These are phyloP conservation scores for Dioctria linearis DNA, from an alignment of 2,888 invertebrate genomes.

Conservation along the genomic window DNA sequence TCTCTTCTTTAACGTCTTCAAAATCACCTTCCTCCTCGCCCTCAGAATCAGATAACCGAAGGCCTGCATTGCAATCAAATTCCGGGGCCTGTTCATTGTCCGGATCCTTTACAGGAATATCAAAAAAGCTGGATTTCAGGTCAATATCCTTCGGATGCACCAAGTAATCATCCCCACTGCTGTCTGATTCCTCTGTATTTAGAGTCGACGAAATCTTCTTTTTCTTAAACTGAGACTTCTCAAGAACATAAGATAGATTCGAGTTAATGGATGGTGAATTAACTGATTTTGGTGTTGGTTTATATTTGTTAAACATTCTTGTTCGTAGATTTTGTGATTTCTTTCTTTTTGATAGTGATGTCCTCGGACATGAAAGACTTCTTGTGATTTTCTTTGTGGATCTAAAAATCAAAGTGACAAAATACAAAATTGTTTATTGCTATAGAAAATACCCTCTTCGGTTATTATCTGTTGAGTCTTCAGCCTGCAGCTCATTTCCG, in stretches of 20 bases:
- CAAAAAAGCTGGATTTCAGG: slow-evolving; percentile 74
- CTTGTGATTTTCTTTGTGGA: no score
- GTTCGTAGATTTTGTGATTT: slow-evolving; percentile 53
- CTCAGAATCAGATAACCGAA: slow-evolving; percentile 64
- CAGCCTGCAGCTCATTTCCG: slow-evolving; percentile 59
- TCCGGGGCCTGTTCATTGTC: slow-evolving; percentile 59
- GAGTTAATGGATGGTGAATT: not conserved
- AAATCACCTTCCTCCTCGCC: slow-evolving; percentile 34
- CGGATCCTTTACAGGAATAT: slow-evolving; percentile 60
- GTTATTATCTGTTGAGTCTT: not conserved
- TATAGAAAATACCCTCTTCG: not conserved
- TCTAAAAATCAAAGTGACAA: no score
- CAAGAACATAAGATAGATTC: not conserved
- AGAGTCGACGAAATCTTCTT: slow-evolving; percentile 52
- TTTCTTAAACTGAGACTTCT: slow-evolving; percentile 41
- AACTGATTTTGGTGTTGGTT: slow-evolving; percentile 65
- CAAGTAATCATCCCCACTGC: slow-evolving; percentile 74
- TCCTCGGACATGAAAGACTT: no score
- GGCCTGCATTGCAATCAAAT: slow-evolving; percentile 69
- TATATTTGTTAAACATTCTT: slow-evolving; percentile 67
- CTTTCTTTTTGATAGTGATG: not conserved
- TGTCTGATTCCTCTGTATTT: slow-evolving; percentile 61
- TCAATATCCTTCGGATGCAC: slow-evolving; percentile 74
- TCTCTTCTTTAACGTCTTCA: slow-evolving; percentile 64
- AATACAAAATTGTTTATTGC: no score